A percentile compares a stretch with the other conserved stretches of the same genome.
phyloP scores from a whole-genome alignment of 2,797 vertebrate genomes.

The Alca torda region DNA sequence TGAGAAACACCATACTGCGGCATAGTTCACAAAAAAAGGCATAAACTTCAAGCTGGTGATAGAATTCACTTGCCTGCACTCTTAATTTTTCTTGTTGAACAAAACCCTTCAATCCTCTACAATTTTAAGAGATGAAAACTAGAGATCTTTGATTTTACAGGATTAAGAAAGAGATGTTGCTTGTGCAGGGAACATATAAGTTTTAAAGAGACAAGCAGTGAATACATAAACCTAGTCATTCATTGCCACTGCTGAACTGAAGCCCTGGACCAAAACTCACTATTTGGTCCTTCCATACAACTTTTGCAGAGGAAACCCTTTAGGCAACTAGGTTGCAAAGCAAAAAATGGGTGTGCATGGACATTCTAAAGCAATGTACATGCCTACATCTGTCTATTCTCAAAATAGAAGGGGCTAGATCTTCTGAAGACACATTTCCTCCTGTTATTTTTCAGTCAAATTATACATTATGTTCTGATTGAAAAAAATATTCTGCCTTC shows the following conservation, averaged over 20 bases:
- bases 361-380: not conserved
- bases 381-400: not conserved
- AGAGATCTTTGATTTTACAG: not conserved
- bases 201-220: not conserved
- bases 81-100: not conserved
- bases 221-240: not conserved
- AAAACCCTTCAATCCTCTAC: not conserved
- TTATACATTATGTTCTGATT: not conserved
- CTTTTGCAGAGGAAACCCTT: not conserved
- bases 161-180: not conserved
- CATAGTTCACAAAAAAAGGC: not conserved
- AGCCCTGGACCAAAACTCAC: not conserved
- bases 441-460: not conserved
- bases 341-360: not conserved
- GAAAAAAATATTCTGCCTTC: not conserved
- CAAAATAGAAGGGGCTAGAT: not conserved
- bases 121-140: not conserved
- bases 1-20: not conserved
- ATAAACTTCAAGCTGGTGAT: not conserved
- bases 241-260: not conserved
- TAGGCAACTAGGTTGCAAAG: not conserved
- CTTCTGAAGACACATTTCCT: not conserved
- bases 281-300: not conserved
- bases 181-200: accelerated
- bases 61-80: not conserved